phyloP scores from a whole-genome alignment of 2,797 vertebrate genomes.

The Rhadinocentrus ornatus region DNA sequence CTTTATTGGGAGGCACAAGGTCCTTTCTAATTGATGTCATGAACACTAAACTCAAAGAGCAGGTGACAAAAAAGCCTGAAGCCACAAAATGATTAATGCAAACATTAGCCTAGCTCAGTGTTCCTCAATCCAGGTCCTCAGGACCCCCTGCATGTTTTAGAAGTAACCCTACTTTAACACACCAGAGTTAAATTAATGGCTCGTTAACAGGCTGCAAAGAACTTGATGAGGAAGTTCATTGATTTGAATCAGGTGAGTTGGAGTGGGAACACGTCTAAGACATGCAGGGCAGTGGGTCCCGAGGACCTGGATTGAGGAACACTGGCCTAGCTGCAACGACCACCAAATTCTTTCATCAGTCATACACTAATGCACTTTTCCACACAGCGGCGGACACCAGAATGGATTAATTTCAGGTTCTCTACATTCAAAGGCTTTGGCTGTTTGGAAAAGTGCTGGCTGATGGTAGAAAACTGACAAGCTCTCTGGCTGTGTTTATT shows the following conservation, averaged over 20 bases:
- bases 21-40: conserved; percentile 56
- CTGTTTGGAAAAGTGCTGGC: conserved; percentile 55
- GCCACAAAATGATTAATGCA: conserved; percentile 31
- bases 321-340: conserved; percentile 23
- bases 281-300: too few species aligned
- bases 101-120: too few species aligned
- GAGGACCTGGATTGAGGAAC: too few species aligned
- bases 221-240: too few species aligned
- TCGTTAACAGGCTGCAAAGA: too few species aligned
- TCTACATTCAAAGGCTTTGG: conserved; percentile 44
- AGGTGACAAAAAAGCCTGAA: conserved; percentile 60
- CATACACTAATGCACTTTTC: conserved; percentile 14
- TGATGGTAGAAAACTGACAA: conserved; percentile 47
- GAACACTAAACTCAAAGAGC: conserved; percentile 36
- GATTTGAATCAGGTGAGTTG: too few species aligned
- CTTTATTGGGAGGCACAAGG: conserved; percentile 26
- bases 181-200: too few species aligned
- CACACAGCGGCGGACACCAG: conserved; percentile 51
- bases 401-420: conserved; percentile 58
- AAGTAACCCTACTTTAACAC: too few species aligned
- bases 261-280: too few species aligned
- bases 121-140: too few species aligned
- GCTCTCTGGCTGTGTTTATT: conserved; percentile 63
- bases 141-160: too few species aligned
- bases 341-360: conserved; percentile 25